Base-by-base conservation (phyloP, 2,888 invertebrate genomes). In the Noctua janthe region DNA sequence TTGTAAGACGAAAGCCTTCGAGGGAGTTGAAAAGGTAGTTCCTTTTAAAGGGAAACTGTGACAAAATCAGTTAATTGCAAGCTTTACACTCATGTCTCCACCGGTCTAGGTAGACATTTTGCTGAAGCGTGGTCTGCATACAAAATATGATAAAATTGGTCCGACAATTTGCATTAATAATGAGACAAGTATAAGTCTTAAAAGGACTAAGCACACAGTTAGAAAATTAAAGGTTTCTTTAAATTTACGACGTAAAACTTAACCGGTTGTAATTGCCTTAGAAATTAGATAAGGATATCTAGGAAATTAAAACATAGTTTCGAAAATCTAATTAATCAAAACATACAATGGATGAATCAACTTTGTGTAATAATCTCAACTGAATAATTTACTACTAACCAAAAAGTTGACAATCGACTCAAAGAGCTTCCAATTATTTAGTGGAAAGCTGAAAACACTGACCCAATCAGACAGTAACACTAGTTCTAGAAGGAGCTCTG, bases 51-150 rank as follows among this genome's bases (percentile, higher is more conserved):
- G 23, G 5, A 56, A 69, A 54, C 54, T 29, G 56, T 56, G 62
- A 54, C 62, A 62, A 79, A 82, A 73, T 84, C 54, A 17, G 29
- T 56, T 66, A 84, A 84, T 84, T 80, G 64, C 59, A 70, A 72
- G 71, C 54, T 69, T 72, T 29, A 35, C 59, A 70, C 80, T 73
- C 56, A 70, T 83, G 74, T 81, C 64, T 47, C 54, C 71, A 35
- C 51, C 77, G 71, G 77, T 29, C 47, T 74, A 81, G 74, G 69
- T 80, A 85, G 74, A 81, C 35, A 81, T 80, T 82, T 86, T 69
- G 49, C 81, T 51, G 62, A 74, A 77, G 88, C 89, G 90, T 85
- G 87, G 77, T 81, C 84, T 88, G 89, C 82, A 43, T 89, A 59
- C 76, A 72, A 76, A 62, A 87, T 89, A 69, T 64, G 56, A 47